These are phyloP conservation scores for Lipophrys pholis DNA, from an alignment of 2,113 vertebrate genomes.

Conservation along the genomic window DNA sequence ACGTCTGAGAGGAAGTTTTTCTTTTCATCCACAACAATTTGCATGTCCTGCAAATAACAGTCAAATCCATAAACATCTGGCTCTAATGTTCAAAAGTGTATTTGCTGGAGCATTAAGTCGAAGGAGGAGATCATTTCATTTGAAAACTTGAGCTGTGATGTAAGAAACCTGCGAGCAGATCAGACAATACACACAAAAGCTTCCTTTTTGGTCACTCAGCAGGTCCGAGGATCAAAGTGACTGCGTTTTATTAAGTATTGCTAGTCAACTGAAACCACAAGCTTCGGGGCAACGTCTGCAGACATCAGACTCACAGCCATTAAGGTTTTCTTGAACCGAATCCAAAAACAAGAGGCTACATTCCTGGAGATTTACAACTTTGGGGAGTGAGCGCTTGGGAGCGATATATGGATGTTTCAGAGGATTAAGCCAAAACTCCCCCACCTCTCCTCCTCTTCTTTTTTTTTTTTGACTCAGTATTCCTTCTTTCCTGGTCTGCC, in stretches of 20 bases:
- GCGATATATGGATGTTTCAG: constrained; percentile 61
- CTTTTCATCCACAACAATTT: no score
- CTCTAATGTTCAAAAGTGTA: no score
- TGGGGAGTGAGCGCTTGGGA: constrained; percentile 40
- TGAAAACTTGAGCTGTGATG: no score
- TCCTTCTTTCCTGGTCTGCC: constrained; percentile 6
- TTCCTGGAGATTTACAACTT: constrained; percentile 76
- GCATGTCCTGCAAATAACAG: no score
- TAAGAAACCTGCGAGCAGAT: no score
- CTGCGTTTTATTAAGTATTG: neutral
- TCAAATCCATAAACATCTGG: no score
- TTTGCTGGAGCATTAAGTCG: no score
- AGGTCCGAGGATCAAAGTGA: neutral
- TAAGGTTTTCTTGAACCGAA: constrained; percentile 47
- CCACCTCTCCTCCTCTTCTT: constrained; percentile 9
- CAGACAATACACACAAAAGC: neutral
- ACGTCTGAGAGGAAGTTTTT: no score
- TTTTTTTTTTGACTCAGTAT: neutral
- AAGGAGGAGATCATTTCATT: no score
- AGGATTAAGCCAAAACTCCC: constrained; percentile 62
- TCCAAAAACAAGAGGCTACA: constrained; percentile 74
- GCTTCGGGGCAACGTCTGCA: constrained; percentile 63
- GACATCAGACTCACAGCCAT: constrained; percentile 58
- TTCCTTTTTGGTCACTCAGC: neutral
- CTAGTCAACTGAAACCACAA: constrained; percentile 5